Percentiles rank a stretch among this genome's conserved stretches.
phyloP scores from a whole-genome alignment of 2,888 invertebrate genomes.

The Apodemia zela region DNA sequence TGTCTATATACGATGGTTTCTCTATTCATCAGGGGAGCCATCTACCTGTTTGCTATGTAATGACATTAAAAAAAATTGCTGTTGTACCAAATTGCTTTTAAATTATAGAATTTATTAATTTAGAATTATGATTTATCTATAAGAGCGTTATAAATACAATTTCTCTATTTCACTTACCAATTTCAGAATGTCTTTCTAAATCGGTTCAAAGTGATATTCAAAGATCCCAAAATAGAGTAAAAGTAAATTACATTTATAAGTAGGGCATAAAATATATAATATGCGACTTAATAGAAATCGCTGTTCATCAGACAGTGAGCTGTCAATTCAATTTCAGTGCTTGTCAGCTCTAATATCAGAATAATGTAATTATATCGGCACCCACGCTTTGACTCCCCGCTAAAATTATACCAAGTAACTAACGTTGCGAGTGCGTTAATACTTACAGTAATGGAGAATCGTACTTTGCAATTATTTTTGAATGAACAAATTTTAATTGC shows the following conservation, averaged over 20 bases:
- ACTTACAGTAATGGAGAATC: neutral
- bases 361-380: slow-evolving; percentile 25
- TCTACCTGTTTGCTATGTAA: no score
- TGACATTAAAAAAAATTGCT: no score
- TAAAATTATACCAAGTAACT: slow-evolving; percentile 4
- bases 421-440: slow-evolving; percentile 2
- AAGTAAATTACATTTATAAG: neutral
- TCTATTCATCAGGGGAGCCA: no score
- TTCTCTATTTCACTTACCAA: no score
- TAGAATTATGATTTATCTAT: no score
- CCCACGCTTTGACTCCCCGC: slow-evolving; percentile 16
- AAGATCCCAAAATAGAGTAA: neutral
- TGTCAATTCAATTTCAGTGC: slow-evolving; percentile 25
- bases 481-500: neutral
- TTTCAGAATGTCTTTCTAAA: no score
- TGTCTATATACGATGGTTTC: no score
- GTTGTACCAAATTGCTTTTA: no score
- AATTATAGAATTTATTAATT: no score
- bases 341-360: slow-evolving; percentile 24
- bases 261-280: neutral
- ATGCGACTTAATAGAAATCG: slow-evolving; percentile 3
- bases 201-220: no score
- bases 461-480: neutral
- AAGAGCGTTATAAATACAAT: no score
- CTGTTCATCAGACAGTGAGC: slow-evolving; percentile 6